Base-by-base conservation (phyloP, 2,113 vertebrate genomes). In the Elaphurus davidianus region DNA sequence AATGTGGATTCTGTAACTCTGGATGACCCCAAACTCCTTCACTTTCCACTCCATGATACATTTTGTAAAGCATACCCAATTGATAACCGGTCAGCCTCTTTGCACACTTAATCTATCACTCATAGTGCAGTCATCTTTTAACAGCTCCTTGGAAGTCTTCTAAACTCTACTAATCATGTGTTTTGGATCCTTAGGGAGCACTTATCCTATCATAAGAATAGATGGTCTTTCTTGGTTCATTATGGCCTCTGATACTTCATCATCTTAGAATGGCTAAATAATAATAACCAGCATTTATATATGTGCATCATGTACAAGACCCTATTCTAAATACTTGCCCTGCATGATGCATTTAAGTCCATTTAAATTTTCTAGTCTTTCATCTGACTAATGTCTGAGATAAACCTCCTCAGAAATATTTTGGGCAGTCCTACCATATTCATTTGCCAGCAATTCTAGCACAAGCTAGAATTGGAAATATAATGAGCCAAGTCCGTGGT, bases 401-500 rank as follows among this genome's bases (percentile, higher is more conserved):
- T 95, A 91, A 95, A 97, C 30, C 89, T 94, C 71, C 40, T 94
- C 55, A 93, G 40, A 98, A 97, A 96, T 96, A 96, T 91, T 94
- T 71, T 93, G 57, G 86, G 79, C 60, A 96, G 62, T 36, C 50
- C 87, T 91, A 64, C 17, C 67, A 93, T 7, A 45, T 10, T 81
- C 82, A 83, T 60, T 94, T 97, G 93, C 97, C 98, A 98, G 97
- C 87, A n/a, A 96, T 96, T 94, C 83, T 94, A 96, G 93, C 83
- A 62, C 78, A 98, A 88, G 60, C 71, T 97, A 96, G 97, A 98
- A 96, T 54, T 96, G 94, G 97, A 96, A 98, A 91, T 50, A 57
- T 1, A 96, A 74, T 3, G 23, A 97, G 94, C 97, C 97, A 98
- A 97, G 91, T 86, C 84, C 9, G 91, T 98, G 98, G 98, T 98